These are phyloP conservation scores for Oceanodroma tethys DNA, from an alignment of 2,113 vertebrate species.

Conservation along the genomic window DNA sequence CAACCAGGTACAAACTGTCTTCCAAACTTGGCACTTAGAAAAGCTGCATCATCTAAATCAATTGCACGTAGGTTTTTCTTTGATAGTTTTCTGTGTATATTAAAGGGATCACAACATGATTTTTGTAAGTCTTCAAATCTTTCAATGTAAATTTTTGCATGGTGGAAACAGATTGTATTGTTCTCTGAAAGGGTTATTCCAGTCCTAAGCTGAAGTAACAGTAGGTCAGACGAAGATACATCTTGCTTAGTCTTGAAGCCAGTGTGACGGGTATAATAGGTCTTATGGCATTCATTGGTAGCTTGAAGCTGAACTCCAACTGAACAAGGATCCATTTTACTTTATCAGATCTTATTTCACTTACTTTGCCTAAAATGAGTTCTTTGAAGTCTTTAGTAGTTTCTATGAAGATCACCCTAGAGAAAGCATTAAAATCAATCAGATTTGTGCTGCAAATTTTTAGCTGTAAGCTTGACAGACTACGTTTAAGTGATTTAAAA, in stretches of 20 bases:
- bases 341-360: slow-evolving; percentile 2
- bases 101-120: slow-evolving; percentile 80
- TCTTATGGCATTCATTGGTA: slow-evolving; percentile 76
- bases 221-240: slow-evolving; percentile 71
- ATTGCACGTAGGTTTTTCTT: slow-evolving; percentile 77
- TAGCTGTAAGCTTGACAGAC: neutral
- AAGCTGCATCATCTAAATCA: slow-evolving; percentile 76
- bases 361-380: neutral
- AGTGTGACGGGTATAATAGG: slow-evolving; percentile 72
- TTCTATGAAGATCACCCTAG: slow-evolving; percentile 41
- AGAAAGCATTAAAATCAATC: slow-evolving; percentile 59
- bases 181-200: slow-evolving; percentile 75
- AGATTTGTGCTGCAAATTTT: slow-evolving; percentile 36
- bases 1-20: slow-evolving; percentile 80
- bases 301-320: slow-evolving; percentile 77
- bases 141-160: slow-evolving; percentile 78
- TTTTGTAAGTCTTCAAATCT: slow-evolving; percentile 79
- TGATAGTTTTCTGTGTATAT: slow-evolving; percentile 75
- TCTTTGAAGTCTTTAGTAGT: slow-evolving; percentile 17
- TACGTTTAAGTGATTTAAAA: neutral
- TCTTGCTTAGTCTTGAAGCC: slow-evolving; percentile 77
- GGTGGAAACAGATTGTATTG: slow-evolving; percentile 79
- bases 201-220: slow-evolving; percentile 78
- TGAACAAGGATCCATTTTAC: slow-evolving; percentile 76
- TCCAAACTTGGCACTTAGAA: slow-evolving; percentile 78